Percentiles rank a stretch among this genome's conserved stretches.
These are phyloP conservation scores for Melinaea marsaeus DNA, from an alignment of 2,888 invertebrate genomes.

Conservation along the genomic window DNA sequence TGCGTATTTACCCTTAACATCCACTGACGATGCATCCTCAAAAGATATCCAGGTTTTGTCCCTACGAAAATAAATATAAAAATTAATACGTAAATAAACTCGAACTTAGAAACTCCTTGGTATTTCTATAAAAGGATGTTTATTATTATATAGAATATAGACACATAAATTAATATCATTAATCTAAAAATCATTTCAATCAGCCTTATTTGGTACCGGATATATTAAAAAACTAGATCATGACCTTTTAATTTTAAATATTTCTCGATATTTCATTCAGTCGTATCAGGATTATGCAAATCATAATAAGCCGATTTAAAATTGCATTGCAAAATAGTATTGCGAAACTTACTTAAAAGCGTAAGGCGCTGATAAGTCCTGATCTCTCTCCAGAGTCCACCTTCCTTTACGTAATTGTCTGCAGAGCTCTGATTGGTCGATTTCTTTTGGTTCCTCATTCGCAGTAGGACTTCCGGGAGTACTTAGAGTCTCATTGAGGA, in stretches of 20 bases:
- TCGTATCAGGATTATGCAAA: conserved; percentile 1
- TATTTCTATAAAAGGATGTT: conserved; percentile 5
- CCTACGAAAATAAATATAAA: conserved; percentile 47
- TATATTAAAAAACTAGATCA: conserved; percentile 5
- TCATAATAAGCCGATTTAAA: not conserved
- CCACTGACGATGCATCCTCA: conserved; percentile 84
- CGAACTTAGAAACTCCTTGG: conserved; percentile 18
- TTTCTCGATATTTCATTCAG: not conserved
- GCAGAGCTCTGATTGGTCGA: conserved; percentile 80
- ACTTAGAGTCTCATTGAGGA: conserved; percentile 80
- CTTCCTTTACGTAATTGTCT: conserved; percentile 75
- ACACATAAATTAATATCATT: not conserved
- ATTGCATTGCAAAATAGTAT: conserved; percentile 1
- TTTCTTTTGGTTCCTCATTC: conserved; percentile 74
- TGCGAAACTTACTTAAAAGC: conserved; percentile 78
- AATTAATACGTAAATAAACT: not conserved
- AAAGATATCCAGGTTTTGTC: conserved; percentile 85
- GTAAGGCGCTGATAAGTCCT: conserved; percentile 87
- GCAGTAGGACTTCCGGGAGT: conserved; percentile 82
- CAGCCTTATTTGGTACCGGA: conserved; percentile 2
- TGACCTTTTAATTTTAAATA: not conserved
- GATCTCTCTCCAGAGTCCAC: conserved; percentile 87
- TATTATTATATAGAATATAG: not conserved
- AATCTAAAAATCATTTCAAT: not conserved
- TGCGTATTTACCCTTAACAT: conserved; percentile 87